A percentile compares a stretch with the other conserved stretches of the same genome.
Evolutionary conservation across 2,113 vertebrate species (phyloP).

Genomic region (Istiophorus platypterus): DNA sequence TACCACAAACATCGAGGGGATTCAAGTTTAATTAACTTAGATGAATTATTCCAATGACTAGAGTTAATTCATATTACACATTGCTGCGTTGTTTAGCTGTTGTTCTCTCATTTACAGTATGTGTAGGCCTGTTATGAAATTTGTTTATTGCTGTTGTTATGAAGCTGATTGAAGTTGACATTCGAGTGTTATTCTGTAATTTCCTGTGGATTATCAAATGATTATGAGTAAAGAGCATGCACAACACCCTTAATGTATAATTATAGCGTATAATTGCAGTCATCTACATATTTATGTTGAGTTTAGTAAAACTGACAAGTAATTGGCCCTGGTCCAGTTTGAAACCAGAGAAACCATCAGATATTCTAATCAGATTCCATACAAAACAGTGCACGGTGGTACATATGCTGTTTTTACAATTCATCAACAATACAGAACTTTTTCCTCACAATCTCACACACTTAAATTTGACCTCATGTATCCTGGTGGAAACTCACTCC

Average conservation of each 20-base stretch:
- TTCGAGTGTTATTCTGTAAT: conserved; percentile 47
- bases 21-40: conserved; percentile 70
- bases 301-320: conserved; percentile 46
- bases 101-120: conserved; percentile 43
- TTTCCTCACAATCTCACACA: background rate
- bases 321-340: conserved; percentile 32
- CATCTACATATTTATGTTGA: conserved; percentile 48
- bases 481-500: background rate
- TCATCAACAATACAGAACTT: conserved; percentile 21
- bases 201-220: conserved; percentile 53
- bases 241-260: conserved; percentile 48
- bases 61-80: conserved; percentile 54
- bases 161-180: conserved; percentile 60
- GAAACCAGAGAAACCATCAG: conserved; percentile 14
- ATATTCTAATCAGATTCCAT: conserved; percentile 3
- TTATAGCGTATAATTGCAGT: conserved; percentile 56
- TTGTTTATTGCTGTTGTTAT: conserved; percentile 43
- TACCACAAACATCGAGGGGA: conserved; percentile 55
- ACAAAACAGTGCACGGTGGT: background rate
- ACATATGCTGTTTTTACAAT: too few relatives aligned
- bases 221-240: conserved; percentile 44
- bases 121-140: conserved; percentile 27
- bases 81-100: conserved; percentile 29
- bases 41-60: conserved; percentile 52
- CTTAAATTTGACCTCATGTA: background rate